Percentiles rank a stretch among this genome's conserved stretches.
phyloP scores from a whole-genome alignment of 1,140 invertebrate genomes.

The Eurytemora carolleeae region DNA sequence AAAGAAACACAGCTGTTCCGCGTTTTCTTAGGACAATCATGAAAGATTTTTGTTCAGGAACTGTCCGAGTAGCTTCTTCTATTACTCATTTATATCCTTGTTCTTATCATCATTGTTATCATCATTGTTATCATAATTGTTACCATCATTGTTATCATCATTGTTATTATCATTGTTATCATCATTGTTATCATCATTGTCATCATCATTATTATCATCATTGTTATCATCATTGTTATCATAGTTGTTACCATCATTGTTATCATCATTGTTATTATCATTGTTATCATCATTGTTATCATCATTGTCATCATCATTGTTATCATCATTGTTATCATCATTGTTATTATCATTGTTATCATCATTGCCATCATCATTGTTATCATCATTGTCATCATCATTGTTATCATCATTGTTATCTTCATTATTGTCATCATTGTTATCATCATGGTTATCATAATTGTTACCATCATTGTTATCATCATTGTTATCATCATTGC shows the following conservation, averaged over 20 bases:
- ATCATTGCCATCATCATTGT: slow-evolving; percentile 2
- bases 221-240: neutral
- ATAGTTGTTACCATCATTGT: no score
- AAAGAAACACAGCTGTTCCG: no score
- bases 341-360: neutral
- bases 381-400: slow-evolving; percentile 5
- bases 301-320: slow-evolving; percentile 1
- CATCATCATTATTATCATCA: slow-evolving; percentile 1
- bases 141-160: neutral
- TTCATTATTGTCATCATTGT: slow-evolving; percentile 1
- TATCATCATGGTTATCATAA: no score
- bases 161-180: neutral
- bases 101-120: no score
- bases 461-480: slow-evolving; percentile 4
- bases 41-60: no score
- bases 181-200: slow-evolving; percentile 1
- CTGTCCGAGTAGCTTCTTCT: no score
- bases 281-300: neutral
- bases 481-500: slow-evolving; percentile 5
- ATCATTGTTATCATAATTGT: no score
- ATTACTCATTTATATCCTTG: no score
- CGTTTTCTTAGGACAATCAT: no score
- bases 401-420: slow-evolving; percentile 5
- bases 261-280: slow-evolving; percentile 3
- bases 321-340: neutral